Conservation (phyloP, 2,113 vertebrate genomes). For the Proterorhinus semilunaris region DNA sequence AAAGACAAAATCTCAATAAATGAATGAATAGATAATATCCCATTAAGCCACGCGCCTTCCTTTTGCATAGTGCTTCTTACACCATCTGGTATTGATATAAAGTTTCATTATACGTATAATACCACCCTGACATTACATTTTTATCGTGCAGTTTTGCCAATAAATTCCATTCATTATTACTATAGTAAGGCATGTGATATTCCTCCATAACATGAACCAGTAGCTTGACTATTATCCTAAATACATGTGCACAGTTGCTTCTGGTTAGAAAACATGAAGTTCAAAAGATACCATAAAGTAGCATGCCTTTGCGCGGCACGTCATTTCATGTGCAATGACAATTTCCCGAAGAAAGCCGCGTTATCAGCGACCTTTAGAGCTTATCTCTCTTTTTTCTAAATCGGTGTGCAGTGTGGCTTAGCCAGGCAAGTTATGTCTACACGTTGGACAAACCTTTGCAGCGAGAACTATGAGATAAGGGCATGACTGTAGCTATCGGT, state of each 20-base stretch:
- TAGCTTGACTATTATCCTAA: not conserved
- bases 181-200: conserved; percentile 19
- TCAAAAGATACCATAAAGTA: not conserved
- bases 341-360: conserved; percentile 10
- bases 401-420: not conserved
- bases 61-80: not conserved
- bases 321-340: conserved; percentile 28
- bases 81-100: not conserved
- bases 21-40: not conserved
- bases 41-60: not conserved
- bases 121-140: conserved; percentile 19
- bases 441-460: conserved; percentile 7
- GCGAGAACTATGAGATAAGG: not conserved
- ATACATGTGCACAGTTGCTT: not conserved
- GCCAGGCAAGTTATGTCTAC: conserved; percentile 29
- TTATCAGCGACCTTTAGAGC: not conserved
- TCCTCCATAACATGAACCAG: conserved; percentile 6
- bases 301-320: not conserved
- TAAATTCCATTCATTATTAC: conserved; percentile 41
- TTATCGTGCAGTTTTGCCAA: conserved; percentile 8
- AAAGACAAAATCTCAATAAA: too few relatives aligned
- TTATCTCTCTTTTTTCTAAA: conserved; percentile 24
- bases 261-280: not conserved
- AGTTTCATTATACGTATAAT: conserved; percentile 4
- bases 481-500: not conserved